Conservation (phyloP, 1,140 invertebrate species). For the Eupeodes corollae region DNA sequence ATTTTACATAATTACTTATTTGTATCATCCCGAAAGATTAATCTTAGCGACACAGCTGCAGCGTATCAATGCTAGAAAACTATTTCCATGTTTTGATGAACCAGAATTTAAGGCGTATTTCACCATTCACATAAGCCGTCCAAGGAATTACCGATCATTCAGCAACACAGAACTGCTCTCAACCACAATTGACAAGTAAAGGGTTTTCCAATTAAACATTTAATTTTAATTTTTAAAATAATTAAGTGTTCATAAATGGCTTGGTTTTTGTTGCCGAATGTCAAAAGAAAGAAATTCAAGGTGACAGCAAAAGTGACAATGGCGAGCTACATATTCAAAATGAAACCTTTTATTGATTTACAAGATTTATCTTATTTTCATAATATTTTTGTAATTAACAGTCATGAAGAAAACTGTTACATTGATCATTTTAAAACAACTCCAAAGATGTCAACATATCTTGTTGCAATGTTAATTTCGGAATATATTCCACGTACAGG, state of each 20-base stretch:
- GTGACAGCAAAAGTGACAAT: not conserved
- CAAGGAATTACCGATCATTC: conserved; percentile 41
- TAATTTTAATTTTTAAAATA: no score
- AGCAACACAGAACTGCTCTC: conserved; percentile 38
- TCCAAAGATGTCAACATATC: conserved; percentile 64
- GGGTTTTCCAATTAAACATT: no score
- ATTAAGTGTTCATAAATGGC: no score
- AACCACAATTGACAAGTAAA: no score
- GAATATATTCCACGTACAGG: conserved; percentile 44
- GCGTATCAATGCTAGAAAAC: conserved; percentile 66
- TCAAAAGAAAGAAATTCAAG: not conserved
- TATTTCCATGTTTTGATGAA: conserved; percentile 89
- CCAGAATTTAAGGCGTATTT: conserved; percentile 75
- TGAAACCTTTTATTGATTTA: not conserved
- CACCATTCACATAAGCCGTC: conserved; percentile 49
- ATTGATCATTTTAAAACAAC: conserved; percentile 38
- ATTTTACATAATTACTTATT: not conserved
- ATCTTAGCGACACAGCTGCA: conserved; percentile 71
- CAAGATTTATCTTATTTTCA: not conserved
- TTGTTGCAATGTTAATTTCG: conserved; percentile 61
- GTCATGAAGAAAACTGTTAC: conserved; percentile 4
- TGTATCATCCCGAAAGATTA: conserved; percentile 39
- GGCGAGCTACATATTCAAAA: not conserved
- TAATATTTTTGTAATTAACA: not conserved
- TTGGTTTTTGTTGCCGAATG: not conserved